Conservation (phyloP, 2,797 vertebrate genomes). For the Anabas testudineus region DNA sequence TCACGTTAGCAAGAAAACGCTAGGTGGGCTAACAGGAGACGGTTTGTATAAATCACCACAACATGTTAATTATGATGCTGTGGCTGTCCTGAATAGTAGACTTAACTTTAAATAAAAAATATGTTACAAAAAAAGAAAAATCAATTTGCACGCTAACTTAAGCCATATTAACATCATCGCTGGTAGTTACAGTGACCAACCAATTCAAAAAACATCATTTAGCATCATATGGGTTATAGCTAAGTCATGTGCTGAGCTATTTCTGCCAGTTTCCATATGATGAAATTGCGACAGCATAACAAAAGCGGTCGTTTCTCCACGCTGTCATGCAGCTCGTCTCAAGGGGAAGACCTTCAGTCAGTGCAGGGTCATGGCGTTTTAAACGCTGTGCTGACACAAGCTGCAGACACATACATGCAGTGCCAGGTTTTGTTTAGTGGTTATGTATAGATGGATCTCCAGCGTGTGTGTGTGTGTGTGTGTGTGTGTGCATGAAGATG, state of each 20-base stretch:
- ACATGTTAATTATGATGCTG: neutral
- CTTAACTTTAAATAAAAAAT: slow-evolving; percentile 37
- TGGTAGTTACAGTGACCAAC: neutral
- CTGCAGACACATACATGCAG: slow-evolving; percentile 22
- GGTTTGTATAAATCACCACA: slow-evolving; percentile 16
- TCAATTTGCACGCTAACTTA: slow-evolving; percentile 4
- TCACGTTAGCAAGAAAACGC: slow-evolving; percentile 52
- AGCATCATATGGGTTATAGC: no score
- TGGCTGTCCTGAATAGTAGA: no score
- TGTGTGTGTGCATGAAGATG: slow-evolving; percentile 5
- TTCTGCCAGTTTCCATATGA: neutral
- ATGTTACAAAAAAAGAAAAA: neutral
- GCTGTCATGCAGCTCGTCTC: slow-evolving; percentile 42
- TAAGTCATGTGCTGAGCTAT: neutral
- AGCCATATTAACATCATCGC: no score
- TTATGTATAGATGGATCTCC: slow-evolving; percentile 35
- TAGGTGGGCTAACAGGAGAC: slow-evolving; percentile 43
- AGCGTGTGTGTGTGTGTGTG: slow-evolving; percentile 5
- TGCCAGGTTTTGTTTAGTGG: slow-evolving; percentile 51
- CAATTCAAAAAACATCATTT: neutral
- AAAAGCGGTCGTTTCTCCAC: slow-evolving; percentile 39
- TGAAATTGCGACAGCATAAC: slow-evolving; percentile 16
- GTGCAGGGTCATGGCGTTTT: slow-evolving; percentile 52
- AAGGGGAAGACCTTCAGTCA: slow-evolving; percentile 44
- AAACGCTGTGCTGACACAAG: slow-evolving; percentile 54